Evolutionary conservation across 2,113 vertebrate species (phyloP), one percentile per base, ranked within the genome.

Genomic region (Spermophilus dauricus): DNA sequence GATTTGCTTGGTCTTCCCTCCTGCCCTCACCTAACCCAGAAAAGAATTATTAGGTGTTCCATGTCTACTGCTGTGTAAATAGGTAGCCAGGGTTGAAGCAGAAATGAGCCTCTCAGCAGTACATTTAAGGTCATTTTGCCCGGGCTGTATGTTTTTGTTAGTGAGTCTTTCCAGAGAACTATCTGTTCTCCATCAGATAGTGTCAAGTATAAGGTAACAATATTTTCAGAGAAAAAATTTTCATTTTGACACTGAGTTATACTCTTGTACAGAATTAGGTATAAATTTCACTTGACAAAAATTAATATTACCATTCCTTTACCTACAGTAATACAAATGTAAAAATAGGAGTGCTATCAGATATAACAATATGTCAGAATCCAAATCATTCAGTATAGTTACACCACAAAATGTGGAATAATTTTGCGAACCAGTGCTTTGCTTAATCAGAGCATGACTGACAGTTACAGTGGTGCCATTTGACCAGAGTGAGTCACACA

Each of bases 181-280:
- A 1, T 87, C 92, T 96, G 81, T 85, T 56, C 53, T 96, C 32
- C 90, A 12, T 93, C 93, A 75, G 24, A 61, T 67, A 89, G 56
- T 8, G 45, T 58, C 30, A 90, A 86, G 8, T 82, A 5, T 81
- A 78, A 61, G 56, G 70, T 97, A 37, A 94, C 94, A 87, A 63
- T 96, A 67, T 69, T 96, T 92, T 80, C 91, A 85, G 77, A 96
- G 65, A 90, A 90, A 90, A 51, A 89, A 3, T 73, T 82, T 86
- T 70, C 22, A 81, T 91, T 92, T 85, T 97, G 63, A 80, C 22
- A 63, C 30, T 88, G 51, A 96, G 42, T 97, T 89, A 88, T 65
- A 92, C 42, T 96, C n/a, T 58, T 53, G 8, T 95, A 0, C 26
- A 94, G 5, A 73, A n/a, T 87, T 95, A 78, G 42, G 51, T 93